Evolutionary conservation across 2,797 vertebrate genomes (phyloP).

Genomic region (Peromyscus melanophrys): DNA sequence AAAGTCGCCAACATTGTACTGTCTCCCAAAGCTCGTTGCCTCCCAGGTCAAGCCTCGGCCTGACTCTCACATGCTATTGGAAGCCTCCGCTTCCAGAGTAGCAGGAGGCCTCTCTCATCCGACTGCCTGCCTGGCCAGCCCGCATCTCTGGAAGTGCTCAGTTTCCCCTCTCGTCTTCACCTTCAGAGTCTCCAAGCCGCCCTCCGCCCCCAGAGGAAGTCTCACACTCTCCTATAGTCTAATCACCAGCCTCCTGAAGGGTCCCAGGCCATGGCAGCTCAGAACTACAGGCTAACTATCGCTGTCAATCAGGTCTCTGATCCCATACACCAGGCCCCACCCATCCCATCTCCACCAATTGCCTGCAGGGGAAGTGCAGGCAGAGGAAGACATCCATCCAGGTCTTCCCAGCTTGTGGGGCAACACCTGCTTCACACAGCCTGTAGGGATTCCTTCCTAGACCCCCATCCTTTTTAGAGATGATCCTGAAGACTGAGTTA

Average conservation of each 20-base stretch:
- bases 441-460: neutral
- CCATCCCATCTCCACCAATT: neutral
- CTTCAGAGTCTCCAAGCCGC: neutral
- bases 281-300: neutral
- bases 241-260: neutral
- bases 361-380: neutral
- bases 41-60: neutral
- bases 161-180: neutral
- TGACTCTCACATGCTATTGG: too few relatives aligned
- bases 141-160: neutral
- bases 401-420: neutral
- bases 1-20: neutral
- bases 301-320: neutral
- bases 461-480: neutral
- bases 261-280: neutral
- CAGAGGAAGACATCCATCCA: neutral
- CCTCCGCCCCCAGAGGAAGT: neutral
- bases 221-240: neutral
- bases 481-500: neutral
- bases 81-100: neutral
- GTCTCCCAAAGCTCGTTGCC: neutral
- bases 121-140: neutral
- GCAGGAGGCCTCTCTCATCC: neutral
- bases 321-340: neutral
- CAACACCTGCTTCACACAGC: neutral